These are phyloP conservation scores for Meleagris gallopavo DNA, from an alignment of 2,113 vertebrate genomes.

Conservation along the genomic window DNA sequence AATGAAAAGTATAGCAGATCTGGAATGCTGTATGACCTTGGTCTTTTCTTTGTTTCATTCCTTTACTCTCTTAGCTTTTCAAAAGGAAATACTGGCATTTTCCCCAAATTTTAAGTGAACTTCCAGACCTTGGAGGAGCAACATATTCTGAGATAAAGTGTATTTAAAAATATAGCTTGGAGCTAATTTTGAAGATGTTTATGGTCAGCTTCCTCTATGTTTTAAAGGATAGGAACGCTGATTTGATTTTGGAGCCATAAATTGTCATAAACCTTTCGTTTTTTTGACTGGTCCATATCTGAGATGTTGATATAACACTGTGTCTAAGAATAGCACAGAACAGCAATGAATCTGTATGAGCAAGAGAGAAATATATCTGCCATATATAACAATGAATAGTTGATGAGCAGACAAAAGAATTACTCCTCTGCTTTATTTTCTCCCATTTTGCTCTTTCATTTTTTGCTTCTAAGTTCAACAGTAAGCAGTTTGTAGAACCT, in stretches of 20 bases:
- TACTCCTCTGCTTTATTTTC: not conserved
- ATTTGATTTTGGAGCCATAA: not conserved
- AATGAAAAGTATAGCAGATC: not conserved
- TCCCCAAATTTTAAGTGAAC: not conserved
- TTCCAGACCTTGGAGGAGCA: not conserved
- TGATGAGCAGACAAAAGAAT: not conserved
- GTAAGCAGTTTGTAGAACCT: not conserved
- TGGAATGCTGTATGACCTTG: not conserved
- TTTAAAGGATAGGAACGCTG: not conserved
- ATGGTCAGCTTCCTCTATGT: not conserved
- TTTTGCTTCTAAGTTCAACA: not conserved
- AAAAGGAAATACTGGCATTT: not conserved
- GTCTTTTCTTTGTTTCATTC: not conserved
- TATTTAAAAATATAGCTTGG: not conserved
- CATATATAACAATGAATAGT: not conserved
- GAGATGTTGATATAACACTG: not conserved
- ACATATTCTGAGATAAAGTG: fast-evolving
- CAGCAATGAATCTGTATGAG: not conserved
- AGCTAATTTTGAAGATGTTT: not conserved
- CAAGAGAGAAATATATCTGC: not conserved
- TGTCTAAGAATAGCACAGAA: not conserved
- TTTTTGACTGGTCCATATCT: not conserved
- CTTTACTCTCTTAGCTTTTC: not conserved
- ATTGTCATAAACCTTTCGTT: not conserved
- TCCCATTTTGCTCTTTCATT: not conserved